Conservation (phyloP, 2,113 vertebrate species). For the Gasterosteus aculeatus region DNA sequence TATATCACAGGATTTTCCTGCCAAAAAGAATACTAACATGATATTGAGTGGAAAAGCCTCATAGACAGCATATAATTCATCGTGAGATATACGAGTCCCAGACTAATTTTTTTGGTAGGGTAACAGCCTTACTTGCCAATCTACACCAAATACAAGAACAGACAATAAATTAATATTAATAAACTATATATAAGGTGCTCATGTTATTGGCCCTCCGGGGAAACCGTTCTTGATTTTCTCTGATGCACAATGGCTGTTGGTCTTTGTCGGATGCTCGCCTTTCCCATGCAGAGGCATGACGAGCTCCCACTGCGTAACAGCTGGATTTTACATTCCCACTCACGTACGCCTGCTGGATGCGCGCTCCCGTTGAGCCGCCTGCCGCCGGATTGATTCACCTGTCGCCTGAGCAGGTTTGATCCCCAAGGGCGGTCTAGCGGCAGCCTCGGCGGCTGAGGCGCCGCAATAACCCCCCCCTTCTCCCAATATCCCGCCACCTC, state of each 20-base stretch:
- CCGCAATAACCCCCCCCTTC: background rate
- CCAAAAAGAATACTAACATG: background rate
- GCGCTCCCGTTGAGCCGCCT: constrained; percentile 58
- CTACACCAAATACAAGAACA: background rate
- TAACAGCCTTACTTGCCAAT: background rate
- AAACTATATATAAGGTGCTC: constrained; percentile 8
- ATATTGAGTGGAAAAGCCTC: background rate
- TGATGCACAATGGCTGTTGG: constrained; percentile 41
- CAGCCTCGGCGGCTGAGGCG: constrained; percentile 33
- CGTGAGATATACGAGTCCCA: constrained; percentile 1
- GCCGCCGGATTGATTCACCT: constrained; percentile 76
- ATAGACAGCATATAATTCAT: background rate
- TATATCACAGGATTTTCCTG: background rate
- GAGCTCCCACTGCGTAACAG: constrained; percentile 47
- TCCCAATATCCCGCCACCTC: background rate
- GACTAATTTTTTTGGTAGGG: background rate
- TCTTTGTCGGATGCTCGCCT: constrained; percentile 55
- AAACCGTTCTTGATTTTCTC: constrained; percentile 25
- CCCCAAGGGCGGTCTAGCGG: constrained; percentile 53
- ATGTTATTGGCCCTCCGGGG: constrained; percentile 33
- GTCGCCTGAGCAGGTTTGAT: constrained; percentile 76
- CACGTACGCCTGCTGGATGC: constrained; percentile 62
- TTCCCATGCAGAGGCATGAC: constrained; percentile 45
- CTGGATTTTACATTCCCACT: constrained; percentile 65
- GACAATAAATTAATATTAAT: background rate